These are phyloP conservation scores for Caretta caretta DNA, from an alignment of 2,113 vertebrate species.

Conservation along the genomic window DNA sequence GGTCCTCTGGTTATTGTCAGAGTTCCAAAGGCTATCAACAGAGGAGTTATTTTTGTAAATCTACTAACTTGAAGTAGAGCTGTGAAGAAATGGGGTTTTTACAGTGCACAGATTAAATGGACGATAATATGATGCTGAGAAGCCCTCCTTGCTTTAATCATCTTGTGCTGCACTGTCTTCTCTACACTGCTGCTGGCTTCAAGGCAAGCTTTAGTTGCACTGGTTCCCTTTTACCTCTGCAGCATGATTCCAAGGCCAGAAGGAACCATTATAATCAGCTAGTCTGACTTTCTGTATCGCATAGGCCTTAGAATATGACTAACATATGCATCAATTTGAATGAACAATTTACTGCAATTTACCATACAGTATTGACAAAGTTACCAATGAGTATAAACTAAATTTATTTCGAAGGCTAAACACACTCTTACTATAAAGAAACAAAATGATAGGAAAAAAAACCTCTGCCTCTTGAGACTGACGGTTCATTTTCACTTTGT, in stretches of 20 bases:
- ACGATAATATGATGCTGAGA: not conserved
- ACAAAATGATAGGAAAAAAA: not conserved
- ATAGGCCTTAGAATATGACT: not conserved
- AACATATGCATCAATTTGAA: not conserved
- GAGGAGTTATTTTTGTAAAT: not conserved
- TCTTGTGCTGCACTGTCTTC: not conserved
- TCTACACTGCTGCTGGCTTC: not conserved
- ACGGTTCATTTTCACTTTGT: not conserved
- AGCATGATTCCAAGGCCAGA: not conserved
- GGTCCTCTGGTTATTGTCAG: not conserved
- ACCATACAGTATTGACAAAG: not conserved
- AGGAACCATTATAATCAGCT: not conserved
- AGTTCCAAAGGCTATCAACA: not conserved
- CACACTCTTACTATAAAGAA: slow-evolving; percentile 9
- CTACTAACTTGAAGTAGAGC: not conserved
- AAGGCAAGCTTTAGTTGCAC: not conserved
- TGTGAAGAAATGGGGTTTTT: not conserved
- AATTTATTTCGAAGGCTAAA: not conserved
- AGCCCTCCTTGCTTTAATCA: not conserved
- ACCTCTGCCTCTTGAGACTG: slow-evolving; percentile 35
- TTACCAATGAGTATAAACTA: not conserved
- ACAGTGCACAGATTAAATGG: not conserved
- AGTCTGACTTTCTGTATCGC: not conserved
- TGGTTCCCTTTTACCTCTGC: not conserved
- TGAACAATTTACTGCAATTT: not conserved